phyloP scores from a whole-genome alignment of 2,797 vertebrate species.

The Characodon lateralis region DNA sequence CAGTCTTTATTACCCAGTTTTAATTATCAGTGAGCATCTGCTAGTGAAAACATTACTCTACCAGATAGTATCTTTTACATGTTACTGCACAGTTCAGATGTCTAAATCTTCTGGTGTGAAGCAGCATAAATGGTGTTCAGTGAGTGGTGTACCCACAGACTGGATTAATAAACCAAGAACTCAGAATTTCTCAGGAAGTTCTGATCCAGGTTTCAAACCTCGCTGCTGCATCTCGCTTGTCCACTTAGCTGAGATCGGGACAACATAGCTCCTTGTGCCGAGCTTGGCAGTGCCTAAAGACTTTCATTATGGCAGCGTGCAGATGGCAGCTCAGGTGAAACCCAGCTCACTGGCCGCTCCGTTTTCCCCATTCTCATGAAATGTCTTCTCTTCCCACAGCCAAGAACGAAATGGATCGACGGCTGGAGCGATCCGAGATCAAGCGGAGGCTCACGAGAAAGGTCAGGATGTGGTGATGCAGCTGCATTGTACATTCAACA shows the following conservation, averaged over 20 bases:
- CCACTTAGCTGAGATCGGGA: conserved; percentile 29
- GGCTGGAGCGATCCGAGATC: conserved; percentile 92
- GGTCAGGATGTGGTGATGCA: conserved; percentile 75
- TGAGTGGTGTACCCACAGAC: neutral
- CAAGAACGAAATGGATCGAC: conserved; percentile 91
- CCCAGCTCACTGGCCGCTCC: conserved; percentile 41
- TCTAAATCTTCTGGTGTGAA: neutral
- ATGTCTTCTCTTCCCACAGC: conserved; percentile 75
- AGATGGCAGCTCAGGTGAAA: conserved; percentile 50
- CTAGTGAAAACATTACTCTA: too few relatives aligned
- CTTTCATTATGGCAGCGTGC: conserved; percentile 2
- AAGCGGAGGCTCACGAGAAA: conserved; percentile 96
- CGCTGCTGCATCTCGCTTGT: conserved; percentile 6
- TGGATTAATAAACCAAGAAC: neutral
- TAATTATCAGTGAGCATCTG: too few relatives aligned
- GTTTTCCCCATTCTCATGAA: conserved; percentile 51
- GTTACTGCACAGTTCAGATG: too few relatives aligned
- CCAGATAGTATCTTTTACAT: too few relatives aligned
- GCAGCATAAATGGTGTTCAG: neutral
- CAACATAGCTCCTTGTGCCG: conserved; percentile 57
- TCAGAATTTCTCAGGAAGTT: conserved; percentile 47
- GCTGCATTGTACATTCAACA: neutral
- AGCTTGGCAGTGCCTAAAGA: conserved; percentile 35
- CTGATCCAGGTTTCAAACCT: conserved; percentile 30
- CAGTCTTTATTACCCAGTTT: too few relatives aligned